Conservation (phyloP, 1,140 invertebrate species). For the Calliopsis andreniformis region DNA sequence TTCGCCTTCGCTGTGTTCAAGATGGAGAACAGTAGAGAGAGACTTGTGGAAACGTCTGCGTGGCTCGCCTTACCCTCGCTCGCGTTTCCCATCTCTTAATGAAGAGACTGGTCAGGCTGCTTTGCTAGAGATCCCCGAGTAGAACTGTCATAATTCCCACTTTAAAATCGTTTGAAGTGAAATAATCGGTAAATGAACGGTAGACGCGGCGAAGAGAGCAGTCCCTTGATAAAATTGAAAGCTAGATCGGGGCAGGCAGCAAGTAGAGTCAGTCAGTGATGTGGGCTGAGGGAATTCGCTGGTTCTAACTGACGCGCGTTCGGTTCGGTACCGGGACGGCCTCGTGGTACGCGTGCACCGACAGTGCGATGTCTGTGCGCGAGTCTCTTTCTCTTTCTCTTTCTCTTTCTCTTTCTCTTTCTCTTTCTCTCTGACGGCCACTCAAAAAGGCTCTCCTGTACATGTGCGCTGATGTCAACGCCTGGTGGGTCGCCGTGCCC, state of each 20-base stretch:
- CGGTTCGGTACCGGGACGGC: conserved; percentile 44
- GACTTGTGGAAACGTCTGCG: no score
- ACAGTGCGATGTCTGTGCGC: neutral
- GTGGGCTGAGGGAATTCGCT: conserved; percentile 70
- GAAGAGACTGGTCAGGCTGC: no score
- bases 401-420: neutral
- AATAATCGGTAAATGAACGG: neutral
- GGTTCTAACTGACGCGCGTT: conserved; percentile 51
- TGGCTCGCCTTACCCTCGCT: no score
- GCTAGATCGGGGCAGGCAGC: conserved; percentile 45
- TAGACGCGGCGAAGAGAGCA: neutral
- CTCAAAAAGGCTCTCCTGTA: conserved; percentile 29
- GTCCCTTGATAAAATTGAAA: neutral
- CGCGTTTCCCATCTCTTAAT: no score
- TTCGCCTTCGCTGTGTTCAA: neutral
- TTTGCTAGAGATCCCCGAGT: no score
- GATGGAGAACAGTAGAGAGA: no score
- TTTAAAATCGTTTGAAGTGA: neutral
- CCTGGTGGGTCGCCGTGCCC: conserved; percentile 73
- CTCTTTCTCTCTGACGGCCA: neutral
- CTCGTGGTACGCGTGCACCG: conserved; percentile 37
- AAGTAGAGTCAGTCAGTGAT: conserved; percentile 58
- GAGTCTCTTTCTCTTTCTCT: neutral
- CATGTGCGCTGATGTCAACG: conserved; percentile 72
- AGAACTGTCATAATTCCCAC: neutral